Evolutionary conservation across 2,113 vertebrate genomes (phyloP), one percentile per base, ranked within the genome.

Genomic region (Gasterosteus aculeatus): DNA sequence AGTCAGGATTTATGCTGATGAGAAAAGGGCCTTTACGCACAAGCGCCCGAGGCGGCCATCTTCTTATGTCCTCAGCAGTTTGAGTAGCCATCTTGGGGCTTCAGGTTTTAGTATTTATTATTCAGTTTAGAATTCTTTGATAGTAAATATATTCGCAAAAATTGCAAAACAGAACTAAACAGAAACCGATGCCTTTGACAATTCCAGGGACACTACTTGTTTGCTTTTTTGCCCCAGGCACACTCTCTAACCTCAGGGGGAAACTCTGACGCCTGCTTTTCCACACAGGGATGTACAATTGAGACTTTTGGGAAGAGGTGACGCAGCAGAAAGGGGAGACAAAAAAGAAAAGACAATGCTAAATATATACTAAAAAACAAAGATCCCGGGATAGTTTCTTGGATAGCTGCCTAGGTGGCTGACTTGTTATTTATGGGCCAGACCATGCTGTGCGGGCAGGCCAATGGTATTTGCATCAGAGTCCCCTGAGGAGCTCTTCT

Each of bases 1-100:
- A 69, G 47, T 62, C 74, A 68, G 72, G 80, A 90, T 93, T 91
- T 91, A 91, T 80, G 73, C 75, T 88, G 79, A 90, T 91, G 85
- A 85, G 81, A 90, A 87, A 88, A 90, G 69, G 42, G 71, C 49
- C 87, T 88, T 88, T 38, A 4, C n/a, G 15, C 75, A 58, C 33
- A 61, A 77, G 53, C 61, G 64, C 69, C 19, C 38, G 26, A 26
- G 75, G 71, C 72, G 60, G 63, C 83, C 80, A 77, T 79, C 69
- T 66, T 75, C 61, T 78, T 44, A 56, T 81, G 59, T 69, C 69
- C 44, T 83, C 63, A 77, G 47, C 35, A 58, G 60, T 76, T 70
- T 6, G 10, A 79, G 66, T 57, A 66, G 63, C 76, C 83, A 70
- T 82, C 60, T 84, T 87, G 49, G 29, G 44, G 68, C 18, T 47